Conservation (phyloP, 2,113 vertebrate genomes). For the Tachysurus fulvidraco region DNA sequence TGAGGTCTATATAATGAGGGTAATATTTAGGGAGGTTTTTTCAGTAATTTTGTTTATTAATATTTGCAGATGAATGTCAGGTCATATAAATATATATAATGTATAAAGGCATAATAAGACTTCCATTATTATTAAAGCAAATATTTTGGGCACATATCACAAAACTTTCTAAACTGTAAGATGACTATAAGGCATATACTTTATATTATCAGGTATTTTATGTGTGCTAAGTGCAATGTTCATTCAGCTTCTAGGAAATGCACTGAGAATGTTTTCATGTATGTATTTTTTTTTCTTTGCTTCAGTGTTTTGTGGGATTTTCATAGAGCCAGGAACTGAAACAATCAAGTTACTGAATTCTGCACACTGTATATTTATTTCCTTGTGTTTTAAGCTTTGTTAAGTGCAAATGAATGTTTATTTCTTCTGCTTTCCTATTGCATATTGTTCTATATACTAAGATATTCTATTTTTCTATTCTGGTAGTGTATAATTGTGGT, state of each 20-base stretch:
- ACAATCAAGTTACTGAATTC: neutral
- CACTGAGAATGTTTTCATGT: neutral
- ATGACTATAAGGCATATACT: neutral
- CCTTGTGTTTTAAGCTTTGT: neutral
- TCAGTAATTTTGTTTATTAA: neutral
- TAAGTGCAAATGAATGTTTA: neutral
- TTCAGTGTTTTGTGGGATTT: neutral
- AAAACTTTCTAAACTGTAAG: neutral
- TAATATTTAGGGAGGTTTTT: neutral
- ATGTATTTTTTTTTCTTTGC: neutral
- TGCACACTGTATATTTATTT: constrained; percentile 18
- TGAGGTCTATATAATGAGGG: neutral
- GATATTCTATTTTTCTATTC: constrained; percentile 42
- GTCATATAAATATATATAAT: neutral
- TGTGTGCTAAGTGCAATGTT: neutral
- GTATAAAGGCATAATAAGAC: neutral
- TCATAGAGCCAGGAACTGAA: neutral
- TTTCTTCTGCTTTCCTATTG: neutral
- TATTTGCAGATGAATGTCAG: constrained; percentile 1
- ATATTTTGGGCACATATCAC: neutral
- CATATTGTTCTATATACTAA: constrained; percentile 18
- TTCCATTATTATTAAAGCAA: neutral
- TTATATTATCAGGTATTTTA: neutral
- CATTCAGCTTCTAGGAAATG: neutral
- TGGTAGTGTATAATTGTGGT: neutral